These are phyloP conservation scores for Podiceps cristatus DNA, from an alignment of 2,113 vertebrate species.

Conservation along the genomic window DNA sequence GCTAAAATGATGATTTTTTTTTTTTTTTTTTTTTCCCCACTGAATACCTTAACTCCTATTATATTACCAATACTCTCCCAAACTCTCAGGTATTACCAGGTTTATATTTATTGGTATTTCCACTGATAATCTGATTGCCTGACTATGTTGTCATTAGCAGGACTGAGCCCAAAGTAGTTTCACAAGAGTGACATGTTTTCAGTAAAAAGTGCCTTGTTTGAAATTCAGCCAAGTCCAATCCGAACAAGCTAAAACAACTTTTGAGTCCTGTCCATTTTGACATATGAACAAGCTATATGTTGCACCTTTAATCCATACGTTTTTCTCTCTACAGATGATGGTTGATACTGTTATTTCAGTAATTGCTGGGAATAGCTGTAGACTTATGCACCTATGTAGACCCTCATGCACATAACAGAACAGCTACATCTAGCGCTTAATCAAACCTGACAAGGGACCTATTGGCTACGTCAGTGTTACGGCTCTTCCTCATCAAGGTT, in stretches of 20 bases:
- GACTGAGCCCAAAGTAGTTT: neutral
- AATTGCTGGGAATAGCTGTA: neutral
- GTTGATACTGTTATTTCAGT: neutral
- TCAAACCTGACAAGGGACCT: neutral
- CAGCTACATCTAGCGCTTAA: neutral
- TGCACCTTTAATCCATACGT: neutral
- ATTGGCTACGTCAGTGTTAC: rapidly evolving
- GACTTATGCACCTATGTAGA: neutral
- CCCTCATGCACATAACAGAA: neutral
- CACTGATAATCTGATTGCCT: neutral
- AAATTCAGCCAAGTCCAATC: neutral
- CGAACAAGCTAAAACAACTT: neutral
- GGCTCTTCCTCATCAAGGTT: neutral
- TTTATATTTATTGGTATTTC: neutral
- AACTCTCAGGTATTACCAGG: neutral
- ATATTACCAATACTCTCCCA: neutral
- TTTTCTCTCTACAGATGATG: neutral
- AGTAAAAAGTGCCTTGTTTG: neutral
- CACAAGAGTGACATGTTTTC: neutral
- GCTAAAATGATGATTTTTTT: rapidly evolving
- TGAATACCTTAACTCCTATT: neutral
- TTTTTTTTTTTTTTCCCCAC: neutral
- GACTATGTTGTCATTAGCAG: neutral
- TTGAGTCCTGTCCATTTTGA: neutral
- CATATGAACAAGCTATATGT: neutral